Conservation (phyloP, 37 sponge, comb jelly and placozoan genomes). For the Chondrosia reniformis region DNA sequence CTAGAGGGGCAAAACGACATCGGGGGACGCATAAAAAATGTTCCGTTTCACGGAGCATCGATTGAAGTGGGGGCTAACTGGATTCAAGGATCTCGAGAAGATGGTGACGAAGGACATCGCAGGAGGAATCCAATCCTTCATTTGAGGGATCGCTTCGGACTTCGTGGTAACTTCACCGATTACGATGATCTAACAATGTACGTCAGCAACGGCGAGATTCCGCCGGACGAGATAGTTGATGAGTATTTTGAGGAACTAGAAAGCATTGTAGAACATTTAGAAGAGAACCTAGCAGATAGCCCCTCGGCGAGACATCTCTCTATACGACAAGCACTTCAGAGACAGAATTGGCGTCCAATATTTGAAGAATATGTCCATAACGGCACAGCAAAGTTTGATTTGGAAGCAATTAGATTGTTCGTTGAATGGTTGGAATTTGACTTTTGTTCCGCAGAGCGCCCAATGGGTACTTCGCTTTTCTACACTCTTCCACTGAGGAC, state of each 20-base stretch:
- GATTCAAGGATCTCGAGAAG: slow-evolving; percentile 19
- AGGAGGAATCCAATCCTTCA: slow-evolving; percentile 21
- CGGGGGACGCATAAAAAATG: slow-evolving; percentile 47
- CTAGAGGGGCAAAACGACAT: slow-evolving; percentile 38
- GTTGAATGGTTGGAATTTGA: slow-evolving; percentile 28
- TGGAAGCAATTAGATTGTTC: background rate
- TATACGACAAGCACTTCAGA: slow-evolving; percentile 10
- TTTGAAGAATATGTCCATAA: too few species aligned
- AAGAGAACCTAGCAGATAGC: too few species aligned
- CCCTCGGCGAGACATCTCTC: slow-evolving; percentile 2
- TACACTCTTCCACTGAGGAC: background rate
- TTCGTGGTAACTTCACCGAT: slow-evolving; percentile 9
- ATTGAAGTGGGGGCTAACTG: slow-evolving; percentile 43
- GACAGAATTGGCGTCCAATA: slow-evolving; percentile 3
- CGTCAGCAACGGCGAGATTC: background rate
- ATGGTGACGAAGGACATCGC: too few species aligned
- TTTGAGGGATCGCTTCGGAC: slow-evolving; percentile 1
- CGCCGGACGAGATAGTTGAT: too few species aligned
- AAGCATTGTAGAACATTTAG: background rate
- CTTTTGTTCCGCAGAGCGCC: slow-evolving; percentile 15
- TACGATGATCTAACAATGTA: background rate
- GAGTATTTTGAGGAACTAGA: background rate
- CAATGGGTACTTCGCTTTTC: slow-evolving; percentile 18
- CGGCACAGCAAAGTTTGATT: too few species aligned
- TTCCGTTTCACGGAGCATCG: slow-evolving; percentile 6